A percentile compares a stretch with the other conserved stretches of the same genome.
Conservation (phyloP, 2,888 invertebrate species). For the Pelosia muscerda region DNA sequence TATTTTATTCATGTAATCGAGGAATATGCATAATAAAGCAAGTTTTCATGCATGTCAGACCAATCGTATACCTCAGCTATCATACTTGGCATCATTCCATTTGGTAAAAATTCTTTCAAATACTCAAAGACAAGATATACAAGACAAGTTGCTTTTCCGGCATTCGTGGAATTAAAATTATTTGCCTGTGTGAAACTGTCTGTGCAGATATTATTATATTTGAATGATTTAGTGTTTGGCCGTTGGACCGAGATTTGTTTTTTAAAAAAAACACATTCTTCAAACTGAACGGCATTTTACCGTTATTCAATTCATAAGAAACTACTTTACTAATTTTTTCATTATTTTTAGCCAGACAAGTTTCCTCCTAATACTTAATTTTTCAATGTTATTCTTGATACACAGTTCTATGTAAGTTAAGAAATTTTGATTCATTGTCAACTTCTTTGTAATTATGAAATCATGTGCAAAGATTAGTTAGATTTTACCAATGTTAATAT, state of each 20-base stretch:
- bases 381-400: too few species aligned
- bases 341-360: too few species aligned
- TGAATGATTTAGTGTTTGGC: background rate
- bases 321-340: too few species aligned
- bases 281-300: too few species aligned
- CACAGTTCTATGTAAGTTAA: too few species aligned
- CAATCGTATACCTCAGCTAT: constrained; percentile 41
- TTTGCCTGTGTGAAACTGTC: constrained; percentile 22
- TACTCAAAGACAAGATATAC: constrained; percentile 29
- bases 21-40: constrained; percentile 18
- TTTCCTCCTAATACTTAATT: too few species aligned
- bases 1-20: too few species aligned
- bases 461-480: too few species aligned
- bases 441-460: too few species aligned
- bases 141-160: constrained; percentile 30
- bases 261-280: background rate
- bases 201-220: background rate
- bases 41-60: constrained; percentile 26
- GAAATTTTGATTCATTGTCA: too few species aligned
- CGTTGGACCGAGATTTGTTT: background rate
- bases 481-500: too few species aligned
- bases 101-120: constrained; percentile 40
- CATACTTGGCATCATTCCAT: constrained; percentile 48
- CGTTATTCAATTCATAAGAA: too few species aligned
- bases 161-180: constrained; percentile 27